Evolutionary conservation across 1,140 invertebrate species (phyloP), one percentile per base, ranked within the genome.

Genomic region (Venturia canescens): DNA sequence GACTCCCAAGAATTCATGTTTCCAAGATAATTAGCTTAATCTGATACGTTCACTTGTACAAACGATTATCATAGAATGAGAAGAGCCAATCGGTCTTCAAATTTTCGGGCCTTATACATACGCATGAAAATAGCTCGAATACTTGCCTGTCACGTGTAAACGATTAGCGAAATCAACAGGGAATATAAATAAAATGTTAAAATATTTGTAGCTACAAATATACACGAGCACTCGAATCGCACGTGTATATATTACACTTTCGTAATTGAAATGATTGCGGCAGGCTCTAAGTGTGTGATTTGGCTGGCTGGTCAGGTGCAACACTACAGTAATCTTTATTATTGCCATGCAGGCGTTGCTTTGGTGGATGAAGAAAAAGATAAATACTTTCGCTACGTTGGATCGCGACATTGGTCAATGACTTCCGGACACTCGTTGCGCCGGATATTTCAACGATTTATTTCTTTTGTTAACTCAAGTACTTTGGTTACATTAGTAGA

Each of bases 221-320:
- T 44, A 13, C 38, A 44, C 7, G 38, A 44, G 13, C 16, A 21
- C 5, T n/a, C 18, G n/a, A 4, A 53, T n/a, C 50, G 6, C 50
- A 53, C 50, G 50, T 1, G 50, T 53, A 53, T 53, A 53, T 53
- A 53, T 53, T 53, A 53, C n/a, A 53, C 50, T 53, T 53, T 18
- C 50, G 50, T 21, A 53, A 53, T 53, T 53, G 50, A 53, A 53
- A 53, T 53, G 4, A 53, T 53, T n/a, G 18, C 50, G 50, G n/a
- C 60, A 2, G 60, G 11, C 4, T 63, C 4, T 13, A 63, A 26
- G 60, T 63, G 11, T 26, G 21, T 23, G 60, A 63, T 63, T 63
- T 63, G 60, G 26, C 60, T 63, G 60, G 13, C 23, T 63, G 60
- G 26, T 63, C 60, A 63, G 60, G 26, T 27, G 60, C 60, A 63